Conservation (phyloP, 2,113 vertebrate species). For the Tragelaphus buxtoni region DNA sequence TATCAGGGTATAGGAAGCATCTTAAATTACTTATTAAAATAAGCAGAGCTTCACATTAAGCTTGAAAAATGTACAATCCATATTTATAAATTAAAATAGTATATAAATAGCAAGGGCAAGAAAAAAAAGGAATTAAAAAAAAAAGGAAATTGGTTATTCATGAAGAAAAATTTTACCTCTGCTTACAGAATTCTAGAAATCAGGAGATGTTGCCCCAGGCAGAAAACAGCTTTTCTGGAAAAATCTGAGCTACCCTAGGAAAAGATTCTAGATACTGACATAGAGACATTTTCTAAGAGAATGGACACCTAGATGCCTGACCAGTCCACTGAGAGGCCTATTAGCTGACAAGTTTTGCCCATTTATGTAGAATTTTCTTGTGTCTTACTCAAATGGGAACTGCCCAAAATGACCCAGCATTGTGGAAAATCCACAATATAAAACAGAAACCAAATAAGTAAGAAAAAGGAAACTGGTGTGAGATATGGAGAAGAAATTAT, state of each 20-base stretch:
- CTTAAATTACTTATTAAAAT: not conserved
- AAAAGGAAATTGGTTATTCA: not conserved
- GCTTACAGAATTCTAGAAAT: not conserved
- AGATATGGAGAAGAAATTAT: not conserved
- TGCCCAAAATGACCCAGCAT: not conserved
- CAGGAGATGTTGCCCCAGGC: accelerated
- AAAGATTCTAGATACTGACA: not conserved
- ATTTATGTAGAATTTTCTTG: not conserved
- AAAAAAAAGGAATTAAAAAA: not conserved
- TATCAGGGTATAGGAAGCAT: not conserved
- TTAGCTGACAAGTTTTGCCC: accelerated
- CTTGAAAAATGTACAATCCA: not conserved
- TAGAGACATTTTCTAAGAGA: not conserved
- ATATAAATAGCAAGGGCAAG: not conserved
- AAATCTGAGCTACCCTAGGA: not conserved
- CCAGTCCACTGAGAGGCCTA: accelerated
- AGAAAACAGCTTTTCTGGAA: not conserved
- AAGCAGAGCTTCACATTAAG: not conserved
- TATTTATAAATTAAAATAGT: not conserved
- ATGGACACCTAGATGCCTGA: not conserved
- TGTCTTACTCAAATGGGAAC: not conserved
- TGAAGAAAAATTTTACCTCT: not conserved
- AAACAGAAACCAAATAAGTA: not conserved
- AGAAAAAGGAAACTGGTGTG: not conserved
- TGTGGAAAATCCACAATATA: not conserved